Evolutionary conservation across 2,797 vertebrate genomes (phyloP).

Genomic region (Oceanodroma leucorhoa): DNA sequence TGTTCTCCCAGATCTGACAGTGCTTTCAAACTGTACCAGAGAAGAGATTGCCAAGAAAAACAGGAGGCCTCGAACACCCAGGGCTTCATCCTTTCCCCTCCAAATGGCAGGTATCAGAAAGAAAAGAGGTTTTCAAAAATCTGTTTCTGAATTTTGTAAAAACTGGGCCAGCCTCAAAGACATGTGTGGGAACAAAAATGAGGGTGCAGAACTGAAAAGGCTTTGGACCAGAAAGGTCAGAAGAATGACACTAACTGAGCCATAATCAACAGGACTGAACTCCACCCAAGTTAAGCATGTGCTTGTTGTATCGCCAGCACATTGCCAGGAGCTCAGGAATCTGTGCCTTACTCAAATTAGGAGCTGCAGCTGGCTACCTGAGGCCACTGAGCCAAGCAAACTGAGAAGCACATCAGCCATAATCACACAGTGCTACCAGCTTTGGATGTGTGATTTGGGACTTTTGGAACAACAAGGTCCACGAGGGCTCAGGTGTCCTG

Average conservation of each 20-base stretch:
- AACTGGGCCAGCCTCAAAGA: neutral
- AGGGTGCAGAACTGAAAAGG: neutral
- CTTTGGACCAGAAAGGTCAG: neutral
- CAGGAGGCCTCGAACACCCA: neutral
- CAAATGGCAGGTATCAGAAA: neutral
- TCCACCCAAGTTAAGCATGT: neutral
- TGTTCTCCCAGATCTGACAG: neutral
- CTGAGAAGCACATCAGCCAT: neutral
- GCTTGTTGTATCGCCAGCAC: neutral
- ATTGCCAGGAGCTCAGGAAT: neutral
- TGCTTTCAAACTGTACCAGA: neutral
- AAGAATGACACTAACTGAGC: neutral
- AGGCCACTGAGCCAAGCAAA: neutral
- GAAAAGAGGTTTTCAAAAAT: neutral
- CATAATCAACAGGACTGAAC: neutral
- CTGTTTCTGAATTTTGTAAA: neutral
- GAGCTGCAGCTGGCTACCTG: neutral
- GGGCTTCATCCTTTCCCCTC: neutral
- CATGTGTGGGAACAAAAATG: neutral
- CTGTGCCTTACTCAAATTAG: neutral
- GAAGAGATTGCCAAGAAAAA: neutral
- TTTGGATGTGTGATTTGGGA: neutral
- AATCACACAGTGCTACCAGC: neutral
- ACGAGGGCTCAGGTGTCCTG: rapidly evolving
- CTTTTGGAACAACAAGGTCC: neutral